A percentile compares a stretch with the other conserved stretches of the same genome.
These are phyloP conservation scores for Cephus cinctus DNA, from an alignment of 1,140 invertebrate species.

Conservation along the genomic window DNA sequence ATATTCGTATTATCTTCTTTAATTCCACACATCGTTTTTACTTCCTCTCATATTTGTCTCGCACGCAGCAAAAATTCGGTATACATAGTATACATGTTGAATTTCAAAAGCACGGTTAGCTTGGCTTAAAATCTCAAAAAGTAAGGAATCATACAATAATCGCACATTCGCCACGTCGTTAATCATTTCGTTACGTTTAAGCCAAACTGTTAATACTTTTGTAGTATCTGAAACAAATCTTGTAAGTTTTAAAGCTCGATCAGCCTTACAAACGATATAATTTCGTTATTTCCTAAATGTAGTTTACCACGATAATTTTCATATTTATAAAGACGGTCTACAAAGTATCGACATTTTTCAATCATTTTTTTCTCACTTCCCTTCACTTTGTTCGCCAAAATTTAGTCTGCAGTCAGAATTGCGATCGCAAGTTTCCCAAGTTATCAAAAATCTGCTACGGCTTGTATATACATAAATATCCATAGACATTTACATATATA, in stretches of 20 bases:
- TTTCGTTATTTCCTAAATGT: conserved; percentile 44
- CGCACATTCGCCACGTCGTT: neutral
- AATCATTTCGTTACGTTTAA: conserved; percentile 21
- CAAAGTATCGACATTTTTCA: conserved; percentile 11
- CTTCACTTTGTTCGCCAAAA: neutral
- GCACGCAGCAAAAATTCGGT: conserved; percentile 47
- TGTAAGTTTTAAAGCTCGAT: conserved; percentile 31
- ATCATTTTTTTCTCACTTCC: conserved; percentile 5
- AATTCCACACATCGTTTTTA: conserved; percentile 36
- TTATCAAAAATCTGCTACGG: conserved; percentile 25
- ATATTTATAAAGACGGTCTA: conserved; percentile 26
- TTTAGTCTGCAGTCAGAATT: too few species aligned
- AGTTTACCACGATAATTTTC: conserved; percentile 23
- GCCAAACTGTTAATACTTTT: conserved; percentile 45
- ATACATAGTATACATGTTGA: conserved; percentile 56
- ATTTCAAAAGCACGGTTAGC: conserved; percentile 45
- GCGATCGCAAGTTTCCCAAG: conserved; percentile 24
- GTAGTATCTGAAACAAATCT: conserved; percentile 29
- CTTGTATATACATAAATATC: too few species aligned
- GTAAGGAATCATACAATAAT: conserved; percentile 11
- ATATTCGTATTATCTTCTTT: conserved; percentile 48
- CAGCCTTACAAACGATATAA: conserved; percentile 38
- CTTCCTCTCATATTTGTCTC: conserved; percentile 29
- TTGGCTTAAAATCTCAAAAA: conserved; percentile 38
- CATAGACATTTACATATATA: neutral